Evolutionary conservation across 2,113 vertebrate species (phyloP).

Genomic region (Xyliphius kryptos): DNA sequence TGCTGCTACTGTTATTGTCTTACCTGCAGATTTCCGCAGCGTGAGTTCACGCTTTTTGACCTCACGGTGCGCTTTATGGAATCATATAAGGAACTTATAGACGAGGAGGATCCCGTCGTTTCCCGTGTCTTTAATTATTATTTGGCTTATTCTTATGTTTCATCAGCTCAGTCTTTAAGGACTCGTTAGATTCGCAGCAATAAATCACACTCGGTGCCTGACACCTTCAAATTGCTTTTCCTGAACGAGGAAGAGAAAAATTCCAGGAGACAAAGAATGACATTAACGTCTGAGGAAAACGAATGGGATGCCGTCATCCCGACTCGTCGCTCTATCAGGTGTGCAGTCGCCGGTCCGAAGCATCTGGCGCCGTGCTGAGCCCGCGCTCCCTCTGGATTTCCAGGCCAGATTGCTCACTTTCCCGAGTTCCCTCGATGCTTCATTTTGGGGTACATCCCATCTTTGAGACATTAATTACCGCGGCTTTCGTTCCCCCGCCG

Average conservation of each 20-base stretch:
- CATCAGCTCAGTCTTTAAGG: constrained; percentile 41
- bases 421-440: constrained; percentile 7
- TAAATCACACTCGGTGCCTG: constrained; percentile 55
- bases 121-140: constrained; percentile 13
- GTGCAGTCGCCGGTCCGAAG: background rate
- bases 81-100: no score
- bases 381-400: constrained; percentile 25
- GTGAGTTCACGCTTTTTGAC: background rate
- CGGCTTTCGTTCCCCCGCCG: constrained; percentile 48
- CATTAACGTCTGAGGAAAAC: constrained; percentile 22
- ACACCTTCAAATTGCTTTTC: constrained; percentile 51
- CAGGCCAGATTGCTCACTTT: constrained; percentile 14
- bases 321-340: constrained; percentile 18
- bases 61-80: no score
- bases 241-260: constrained; percentile 37
- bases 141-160: constrained; percentile 39
- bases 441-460: constrained; percentile 11
- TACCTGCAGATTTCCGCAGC: background rate
- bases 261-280: constrained; percentile 45
- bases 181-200: constrained; percentile 43
- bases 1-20: background rate
- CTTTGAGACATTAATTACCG: constrained; percentile 54
- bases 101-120: no score
- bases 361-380: constrained; percentile 10
- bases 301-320: background rate